Percentiles rank a stretch among this genome's conserved stretches.
These are phyloP conservation scores for Mustelus asterias DNA, from an alignment of 2,113 vertebrate species.

Conservation along the genomic window DNA sequence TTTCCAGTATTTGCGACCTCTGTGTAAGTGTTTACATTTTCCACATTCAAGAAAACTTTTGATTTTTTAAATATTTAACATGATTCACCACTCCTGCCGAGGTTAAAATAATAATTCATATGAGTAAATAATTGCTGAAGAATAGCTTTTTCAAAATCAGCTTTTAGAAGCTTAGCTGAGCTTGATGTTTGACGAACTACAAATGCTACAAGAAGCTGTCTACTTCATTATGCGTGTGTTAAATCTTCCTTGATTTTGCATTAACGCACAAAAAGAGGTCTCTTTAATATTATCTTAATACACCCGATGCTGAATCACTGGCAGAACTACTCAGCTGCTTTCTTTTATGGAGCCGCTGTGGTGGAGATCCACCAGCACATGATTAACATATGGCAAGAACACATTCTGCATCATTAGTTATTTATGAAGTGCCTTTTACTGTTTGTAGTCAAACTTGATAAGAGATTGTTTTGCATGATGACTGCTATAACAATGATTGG, in stretches of 20 bases:
- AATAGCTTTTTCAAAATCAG: background rate
- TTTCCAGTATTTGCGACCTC: background rate
- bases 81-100: background rate
- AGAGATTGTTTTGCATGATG: conserved; percentile 27
- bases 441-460: conserved; percentile 28
- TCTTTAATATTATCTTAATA: background rate
- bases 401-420: conserved; percentile 28
- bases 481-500: conserved; percentile 29
- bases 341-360: background rate
- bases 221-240: background rate
- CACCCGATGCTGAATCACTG: background rate
- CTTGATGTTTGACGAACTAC: background rate
- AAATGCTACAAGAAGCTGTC: background rate
- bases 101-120: background rate
- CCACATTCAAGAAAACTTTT: background rate
- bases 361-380: background rate
- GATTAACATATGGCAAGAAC: conserved; percentile 10
- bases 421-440: conserved; percentile 28
- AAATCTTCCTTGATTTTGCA: background rate
- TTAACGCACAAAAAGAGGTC: background rate
- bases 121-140: background rate
- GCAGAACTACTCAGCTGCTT: background rate
- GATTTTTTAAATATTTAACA: background rate
- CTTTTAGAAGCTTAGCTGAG: background rate
- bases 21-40: background rate